Conservation (phyloP, 1,140 invertebrate genomes). For the Limonius californicus region DNA sequence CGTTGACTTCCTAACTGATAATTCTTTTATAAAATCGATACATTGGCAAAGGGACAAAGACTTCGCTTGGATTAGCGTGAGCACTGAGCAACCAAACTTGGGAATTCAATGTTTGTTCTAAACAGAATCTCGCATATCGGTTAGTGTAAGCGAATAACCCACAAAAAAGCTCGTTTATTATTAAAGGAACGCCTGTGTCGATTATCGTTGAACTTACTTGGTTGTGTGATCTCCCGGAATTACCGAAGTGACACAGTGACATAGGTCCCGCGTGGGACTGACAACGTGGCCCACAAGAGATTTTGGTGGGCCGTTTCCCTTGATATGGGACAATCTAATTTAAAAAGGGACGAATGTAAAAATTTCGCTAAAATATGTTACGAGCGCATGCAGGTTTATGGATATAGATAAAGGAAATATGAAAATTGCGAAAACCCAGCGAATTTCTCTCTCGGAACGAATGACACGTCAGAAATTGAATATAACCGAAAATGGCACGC, state of each 20-base stretch:
- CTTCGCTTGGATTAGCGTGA: not conserved
- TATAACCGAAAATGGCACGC: too few relatives aligned
- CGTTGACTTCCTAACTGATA: conserved; percentile 3
- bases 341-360: not conserved
- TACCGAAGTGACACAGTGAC: not conserved
- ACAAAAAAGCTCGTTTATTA: not conserved
- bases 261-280: not conserved
- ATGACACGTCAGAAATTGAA: too few relatives aligned
- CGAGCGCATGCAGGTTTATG: too few relatives aligned
- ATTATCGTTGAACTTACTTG: not conserved
- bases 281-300: not conserved
- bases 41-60: conserved; percentile 4
- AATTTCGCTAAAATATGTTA: too few relatives aligned
- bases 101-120: not conserved
- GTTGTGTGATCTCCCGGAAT: not conserved
- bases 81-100: not conserved
- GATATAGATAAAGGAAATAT: too few relatives aligned
- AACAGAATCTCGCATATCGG: not conserved
- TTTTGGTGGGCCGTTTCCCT: not conserved
- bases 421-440: too few relatives aligned
- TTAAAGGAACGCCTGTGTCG: too few relatives aligned
- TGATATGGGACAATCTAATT: not conserved
- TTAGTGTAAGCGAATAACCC: not conserved
- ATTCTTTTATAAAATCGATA: conserved; percentile 15
- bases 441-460: too few relatives aligned